These are phyloP conservation scores for Pecten maximus DNA, from an alignment of 2,888 invertebrate species.

Conservation along the genomic window DNA sequence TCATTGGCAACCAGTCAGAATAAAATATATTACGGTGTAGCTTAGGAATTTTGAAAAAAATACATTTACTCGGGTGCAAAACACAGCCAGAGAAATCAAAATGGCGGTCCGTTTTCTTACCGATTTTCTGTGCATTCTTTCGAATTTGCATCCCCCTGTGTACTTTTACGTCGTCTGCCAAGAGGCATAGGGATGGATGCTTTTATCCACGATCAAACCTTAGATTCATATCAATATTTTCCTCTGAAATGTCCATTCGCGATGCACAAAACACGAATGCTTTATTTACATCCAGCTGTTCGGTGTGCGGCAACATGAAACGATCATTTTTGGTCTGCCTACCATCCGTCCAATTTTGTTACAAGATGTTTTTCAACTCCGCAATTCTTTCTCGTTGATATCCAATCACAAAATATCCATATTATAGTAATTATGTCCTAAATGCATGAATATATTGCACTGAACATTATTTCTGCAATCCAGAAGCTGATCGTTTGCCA, in stretches of 20 bases:
- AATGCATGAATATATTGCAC: background rate
- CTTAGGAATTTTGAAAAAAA: background rate
- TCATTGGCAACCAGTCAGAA: background rate
- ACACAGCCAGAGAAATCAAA: conserved; percentile 58
- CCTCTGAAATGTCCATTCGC: background rate
- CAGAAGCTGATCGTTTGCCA: conserved; percentile 27
- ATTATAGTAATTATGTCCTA: background rate
- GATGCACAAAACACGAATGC: background rate
- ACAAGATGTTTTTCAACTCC: background rate
- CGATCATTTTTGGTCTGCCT: background rate
- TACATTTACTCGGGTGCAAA: background rate
- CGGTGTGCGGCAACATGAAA: background rate
- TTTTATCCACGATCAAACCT: background rate
- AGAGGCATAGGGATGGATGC: conserved; percentile 70
- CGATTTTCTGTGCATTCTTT: conserved; percentile 64
- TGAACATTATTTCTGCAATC: background rate
- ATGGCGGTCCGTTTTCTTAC: conserved; percentile 67
- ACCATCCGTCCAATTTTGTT: background rate
- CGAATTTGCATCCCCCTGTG: conserved; percentile 68
- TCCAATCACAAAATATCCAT: background rate
- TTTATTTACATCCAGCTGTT: background rate
- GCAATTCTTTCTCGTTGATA: background rate
- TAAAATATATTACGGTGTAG: background rate
- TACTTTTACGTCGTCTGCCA: conserved; percentile 71
- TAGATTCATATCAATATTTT: background rate